These are phyloP conservation scores for Polymixis lichenea DNA, from an alignment of 2,888 invertebrate species.

Conservation along the genomic window DNA sequence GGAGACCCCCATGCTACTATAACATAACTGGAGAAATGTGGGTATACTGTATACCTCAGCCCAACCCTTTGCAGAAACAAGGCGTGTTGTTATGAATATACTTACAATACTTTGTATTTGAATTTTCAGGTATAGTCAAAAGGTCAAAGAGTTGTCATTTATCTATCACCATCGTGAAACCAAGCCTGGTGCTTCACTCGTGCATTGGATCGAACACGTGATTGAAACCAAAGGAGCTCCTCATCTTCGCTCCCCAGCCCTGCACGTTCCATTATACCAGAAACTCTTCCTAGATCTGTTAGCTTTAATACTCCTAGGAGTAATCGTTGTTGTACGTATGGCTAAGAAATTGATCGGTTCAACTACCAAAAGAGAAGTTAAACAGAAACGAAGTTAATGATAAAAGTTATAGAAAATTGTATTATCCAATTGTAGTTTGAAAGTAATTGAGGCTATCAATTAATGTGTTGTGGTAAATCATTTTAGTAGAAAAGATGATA, in stretches of 20 bases:
- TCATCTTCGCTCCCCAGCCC: conserved; percentile 81
- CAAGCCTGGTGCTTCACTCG: conserved; percentile 90
- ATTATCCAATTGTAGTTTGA: background rate
- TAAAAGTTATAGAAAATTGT: background rate
- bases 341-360: conserved; percentile 31
- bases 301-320: conserved; percentile 53
- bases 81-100: background rate
- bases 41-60: too few relatives aligned
- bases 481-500: background rate
- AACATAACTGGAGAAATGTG: too few relatives aligned
- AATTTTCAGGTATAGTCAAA: conserved; percentile 71
- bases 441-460: background rate
- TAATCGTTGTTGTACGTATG: conserved; percentile 30
- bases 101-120: background rate
- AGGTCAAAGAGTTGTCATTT: conserved; percentile 71
- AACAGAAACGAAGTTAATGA: conserved; percentile 47
- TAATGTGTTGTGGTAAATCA: too few relatives aligned
- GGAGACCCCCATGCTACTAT: too few relatives aligned
- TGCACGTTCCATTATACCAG: conserved; percentile 75
- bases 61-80: too few relatives aligned
- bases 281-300: conserved; percentile 79
- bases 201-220: conserved; percentile 93
- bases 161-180: conserved; percentile 85
- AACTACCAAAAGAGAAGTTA: conserved; percentile 9
- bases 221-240: conserved; percentile 90